Evolutionary conservation across 1,140 invertebrate species (phyloP), one percentile per base, ranked within the genome.

Genomic region (Sarcophaga bullata): DNA sequence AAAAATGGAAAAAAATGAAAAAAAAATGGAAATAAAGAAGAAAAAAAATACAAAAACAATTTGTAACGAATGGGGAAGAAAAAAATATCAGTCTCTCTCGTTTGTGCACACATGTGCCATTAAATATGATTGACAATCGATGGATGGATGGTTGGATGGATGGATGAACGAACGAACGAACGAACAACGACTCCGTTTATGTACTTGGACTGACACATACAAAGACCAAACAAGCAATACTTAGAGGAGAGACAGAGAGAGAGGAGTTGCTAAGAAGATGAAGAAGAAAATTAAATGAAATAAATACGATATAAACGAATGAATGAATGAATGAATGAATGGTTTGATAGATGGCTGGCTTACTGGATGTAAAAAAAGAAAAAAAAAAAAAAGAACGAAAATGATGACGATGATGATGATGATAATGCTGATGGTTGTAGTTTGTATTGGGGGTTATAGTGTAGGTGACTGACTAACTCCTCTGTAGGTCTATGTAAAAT

Each of bases 101-200:
- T 83, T 86, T 86, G 81, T 86, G 37, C 80, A n/a, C 80, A 83
- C 84, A 86, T 84, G 82, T 73, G 84, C 48, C 82, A 81, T 82
- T 83, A 82, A 84, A 85, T 58, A 82, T 84, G 84, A 87, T 87
- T 86, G 86, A 87, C 85, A 86, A 87, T 86, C 85, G 85, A 87
- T 87, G 85, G 83, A 84, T 86, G 75, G 48, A 73, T 76, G 62
- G 25, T 11, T 80, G 52, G 37, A 19, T 80, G 76, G 48, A 37
- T 48, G 81, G n/a, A n/a, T n/a, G n/a, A n/a, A n/a, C n/a, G n/a
- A 49, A 62, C 52, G 81, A 82, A 82, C 82, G 82, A 82, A 80
- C 75, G 75, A 80, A 82, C 17, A 52, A 68, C 62, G 62, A 68
- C 62, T 68, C 62, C 17, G 62, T 10, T 19, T 25, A 68, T 68